Evolutionary conservation across 2,113 vertebrate genomes (phyloP), one percentile per base, ranked within the genome.

Genomic region (Stictonetta naevosa): DNA sequence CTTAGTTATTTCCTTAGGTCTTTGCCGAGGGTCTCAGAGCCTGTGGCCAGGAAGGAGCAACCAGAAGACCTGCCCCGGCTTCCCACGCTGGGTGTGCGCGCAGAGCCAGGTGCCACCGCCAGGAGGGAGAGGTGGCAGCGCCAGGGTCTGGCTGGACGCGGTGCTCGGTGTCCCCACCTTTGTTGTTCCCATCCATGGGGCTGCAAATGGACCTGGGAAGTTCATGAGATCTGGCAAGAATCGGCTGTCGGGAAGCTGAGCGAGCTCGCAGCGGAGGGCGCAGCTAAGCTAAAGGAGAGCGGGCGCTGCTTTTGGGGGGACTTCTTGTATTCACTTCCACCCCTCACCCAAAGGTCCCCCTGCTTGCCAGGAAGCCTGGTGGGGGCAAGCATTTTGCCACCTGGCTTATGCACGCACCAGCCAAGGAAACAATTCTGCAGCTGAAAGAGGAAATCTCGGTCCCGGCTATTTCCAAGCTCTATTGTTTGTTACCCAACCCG

Each of bases 361-460:
- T 67, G 44, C 60, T 79, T 84, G 76, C 50, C 92, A 83, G 89
- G 90, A 96, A 96, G 56, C 80, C 63, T 68, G 81, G 50, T 84
- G 0, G 0, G 44, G 78, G 82, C 86, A 89, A 97, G 94, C 69
- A 66, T 93, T 95, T 95, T 97, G 89, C 90, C 92, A 94, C 91
- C 96, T 97, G 96, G 93, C 28, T 93, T 90, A 86, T 85, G 91
- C 91, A 92, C 63, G 56, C 93, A 96, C n/a, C 90, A 95, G 80
- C 88, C 83, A 52, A 95, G 93, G 94, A 97, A 97, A 97, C 82
- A 93, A 96, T 97, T 94, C 94, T 96, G 87, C 96, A 95, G 38
- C 33, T 89, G 81, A 97, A 96, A 96, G 91, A 96, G 96, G 97
- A 97, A 97, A 97, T 95, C 93, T 97, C 58, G 0, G 4, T 86